phyloP scores from a whole-genome alignment of 2,888 invertebrate species.

The Therioaphis trifolii region DNA sequence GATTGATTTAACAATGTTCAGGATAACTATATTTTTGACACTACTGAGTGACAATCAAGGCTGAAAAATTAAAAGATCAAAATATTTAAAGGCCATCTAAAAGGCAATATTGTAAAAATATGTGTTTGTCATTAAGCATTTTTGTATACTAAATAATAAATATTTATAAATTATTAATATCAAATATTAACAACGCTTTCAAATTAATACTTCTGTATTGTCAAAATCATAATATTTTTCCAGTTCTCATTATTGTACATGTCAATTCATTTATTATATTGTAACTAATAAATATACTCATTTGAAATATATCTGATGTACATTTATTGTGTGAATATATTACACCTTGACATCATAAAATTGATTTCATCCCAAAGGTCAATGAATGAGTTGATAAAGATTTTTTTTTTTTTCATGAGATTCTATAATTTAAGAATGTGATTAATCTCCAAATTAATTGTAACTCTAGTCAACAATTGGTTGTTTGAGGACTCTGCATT shows the following conservation, averaged over 20 bases:
- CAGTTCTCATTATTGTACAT: not conserved
- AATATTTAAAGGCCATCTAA: not conserved
- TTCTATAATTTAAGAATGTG: no score
- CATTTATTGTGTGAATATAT: not conserved
- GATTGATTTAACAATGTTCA: not conserved
- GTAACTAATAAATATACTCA: slow-evolving; percentile 15
- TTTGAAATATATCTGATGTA: not conserved
- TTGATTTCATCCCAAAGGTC: no score
- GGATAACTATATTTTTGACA: not conserved
- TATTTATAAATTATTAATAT: slow-evolving; percentile 19
- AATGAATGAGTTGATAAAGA: no score
- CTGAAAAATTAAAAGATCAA: not conserved
- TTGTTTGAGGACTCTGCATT: no score
- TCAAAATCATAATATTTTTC: slow-evolving; percentile 1
- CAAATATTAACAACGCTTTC: not conserved
- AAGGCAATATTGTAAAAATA: not conserved
- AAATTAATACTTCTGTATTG: not conserved
- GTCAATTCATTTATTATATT: slow-evolving; percentile 25
- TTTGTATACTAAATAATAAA: not conserved
- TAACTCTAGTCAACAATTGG: no score
- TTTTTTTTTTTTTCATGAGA: no score
- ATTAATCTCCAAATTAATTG: no score
- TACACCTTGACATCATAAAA: not conserved
- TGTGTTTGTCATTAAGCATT: not conserved
- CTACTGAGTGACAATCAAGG: slow-evolving; percentile 5